These are phyloP conservation scores for Pollachius pollachius DNA, from an alignment of 2,113 vertebrate species.

Conservation along the genomic window DNA sequence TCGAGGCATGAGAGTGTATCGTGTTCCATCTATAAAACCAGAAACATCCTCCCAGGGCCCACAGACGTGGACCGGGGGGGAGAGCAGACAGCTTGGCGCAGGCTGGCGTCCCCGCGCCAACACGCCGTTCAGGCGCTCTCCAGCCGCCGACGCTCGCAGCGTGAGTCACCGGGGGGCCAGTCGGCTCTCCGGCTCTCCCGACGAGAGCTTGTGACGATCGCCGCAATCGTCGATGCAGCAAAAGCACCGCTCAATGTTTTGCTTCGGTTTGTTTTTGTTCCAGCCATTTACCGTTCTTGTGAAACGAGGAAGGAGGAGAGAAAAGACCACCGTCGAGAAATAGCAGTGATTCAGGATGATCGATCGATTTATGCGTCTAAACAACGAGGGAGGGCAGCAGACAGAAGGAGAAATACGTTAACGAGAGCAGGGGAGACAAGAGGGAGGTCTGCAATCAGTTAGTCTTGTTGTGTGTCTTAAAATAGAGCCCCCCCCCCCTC, in stretches of 20 bases:
- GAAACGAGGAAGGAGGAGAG: not conserved
- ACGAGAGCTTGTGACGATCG: too few relatives aligned
- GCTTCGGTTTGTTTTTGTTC: too few relatives aligned
- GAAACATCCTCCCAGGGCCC: slow-evolving; percentile 63
- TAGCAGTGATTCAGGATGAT: not conserved
- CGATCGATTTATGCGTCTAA: slow-evolving; percentile 1
- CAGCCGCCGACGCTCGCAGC: slow-evolving; percentile 32
- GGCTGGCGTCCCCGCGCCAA: slow-evolving; percentile 41
- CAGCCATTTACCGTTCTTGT: not conserved
- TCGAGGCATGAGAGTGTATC: slow-evolving; percentile 57
- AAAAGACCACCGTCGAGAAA: not conserved
- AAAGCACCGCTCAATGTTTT: too few relatives aligned
- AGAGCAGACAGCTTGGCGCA: slow-evolving; percentile 61
- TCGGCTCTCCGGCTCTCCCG: too few relatives aligned
- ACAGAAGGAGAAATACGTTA: slow-evolving; percentile 16
- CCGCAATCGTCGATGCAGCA: too few relatives aligned
- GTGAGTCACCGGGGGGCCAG: slow-evolving; percentile 31
- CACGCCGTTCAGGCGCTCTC: slow-evolving; percentile 31
- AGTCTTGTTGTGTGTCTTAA: slow-evolving; percentile 80
- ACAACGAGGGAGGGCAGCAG: slow-evolving; percentile 20
- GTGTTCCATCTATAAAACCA: slow-evolving; percentile 64
- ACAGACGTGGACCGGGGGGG: slow-evolving; percentile 53
- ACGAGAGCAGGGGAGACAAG: slow-evolving; percentile 1
- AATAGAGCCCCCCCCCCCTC: slow-evolving; percentile 70
- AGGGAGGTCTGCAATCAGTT: slow-evolving; percentile 71